These are phyloP conservation scores for Cyanistes caeruleus DNA, from an alignment of 2,113 vertebrate species.

Conservation along the genomic window DNA sequence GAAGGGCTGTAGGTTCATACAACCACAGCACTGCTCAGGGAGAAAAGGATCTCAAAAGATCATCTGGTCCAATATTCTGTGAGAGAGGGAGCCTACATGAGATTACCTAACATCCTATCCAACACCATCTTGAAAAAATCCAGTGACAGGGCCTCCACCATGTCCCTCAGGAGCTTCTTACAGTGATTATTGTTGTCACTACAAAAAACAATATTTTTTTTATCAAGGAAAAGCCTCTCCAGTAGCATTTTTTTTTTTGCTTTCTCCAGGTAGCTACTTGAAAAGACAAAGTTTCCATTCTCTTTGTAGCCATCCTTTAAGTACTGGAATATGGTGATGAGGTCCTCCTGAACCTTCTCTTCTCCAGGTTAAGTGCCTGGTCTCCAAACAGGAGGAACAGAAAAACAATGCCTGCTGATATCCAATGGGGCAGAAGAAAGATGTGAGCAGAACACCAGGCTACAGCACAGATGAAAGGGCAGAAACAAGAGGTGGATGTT, in stretches of 20 bases:
- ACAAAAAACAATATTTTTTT: neutral
- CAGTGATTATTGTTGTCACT: neutral
- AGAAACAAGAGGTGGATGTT: neutral
- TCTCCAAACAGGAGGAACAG: neutral
- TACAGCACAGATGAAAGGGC: neutral
- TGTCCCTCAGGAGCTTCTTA: fast-evolving
- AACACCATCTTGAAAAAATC: neutral
- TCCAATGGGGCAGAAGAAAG: neutral
- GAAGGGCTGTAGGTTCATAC: neutral
- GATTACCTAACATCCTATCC: neutral
- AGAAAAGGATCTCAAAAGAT: neutral
- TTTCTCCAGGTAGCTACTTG: neutral
- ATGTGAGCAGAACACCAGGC: neutral
- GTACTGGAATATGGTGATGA: neutral
- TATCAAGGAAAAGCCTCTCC: neutral
- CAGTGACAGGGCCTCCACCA: neutral
- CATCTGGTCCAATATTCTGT: neutral
- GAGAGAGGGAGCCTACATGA: neutral
- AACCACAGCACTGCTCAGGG: neutral
- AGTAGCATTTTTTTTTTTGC: neutral
- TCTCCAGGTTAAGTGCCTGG: neutral
- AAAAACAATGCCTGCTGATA: neutral
- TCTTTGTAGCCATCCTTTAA: neutral
- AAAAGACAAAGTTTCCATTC: neutral
- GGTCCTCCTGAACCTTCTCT: neutral